Conservation (phyloP, 2,888 invertebrate species). For the Cheilosia variabilis region DNA sequence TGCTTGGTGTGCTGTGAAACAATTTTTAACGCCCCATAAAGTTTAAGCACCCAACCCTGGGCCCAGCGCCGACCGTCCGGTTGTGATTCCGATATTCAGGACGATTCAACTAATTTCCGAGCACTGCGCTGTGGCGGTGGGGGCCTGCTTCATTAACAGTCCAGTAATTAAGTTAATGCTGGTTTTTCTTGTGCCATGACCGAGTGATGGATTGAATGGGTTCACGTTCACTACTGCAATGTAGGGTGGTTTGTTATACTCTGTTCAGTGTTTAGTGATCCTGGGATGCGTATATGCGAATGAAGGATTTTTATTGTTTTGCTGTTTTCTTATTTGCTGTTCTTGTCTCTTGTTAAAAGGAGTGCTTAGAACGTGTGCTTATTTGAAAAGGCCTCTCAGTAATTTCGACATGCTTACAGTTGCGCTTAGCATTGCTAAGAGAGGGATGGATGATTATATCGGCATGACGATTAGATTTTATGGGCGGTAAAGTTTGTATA, state of each 20-base stretch:
- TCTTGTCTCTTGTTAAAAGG: conserved; percentile 30
- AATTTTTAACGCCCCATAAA: conserved; percentile 75
- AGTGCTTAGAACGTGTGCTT: conserved; percentile 29
- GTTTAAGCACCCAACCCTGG: conserved; percentile 56
- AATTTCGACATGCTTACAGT: conserved; percentile 46
- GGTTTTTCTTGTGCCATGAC: conserved; percentile 63
- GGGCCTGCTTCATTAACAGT: conserved; percentile 72
- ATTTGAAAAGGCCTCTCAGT: conserved; percentile 23
- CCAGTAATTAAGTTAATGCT: conserved; percentile 75
- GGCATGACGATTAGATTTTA: conserved; percentile 59
- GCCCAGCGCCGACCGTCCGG: conserved; percentile 9
- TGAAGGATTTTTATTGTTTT: conserved; percentile 52
- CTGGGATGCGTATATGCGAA: conserved; percentile 24
- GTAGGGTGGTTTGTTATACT: background rate
- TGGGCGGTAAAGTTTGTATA: conserved; percentile 64
- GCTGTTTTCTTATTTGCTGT: conserved; percentile 25
- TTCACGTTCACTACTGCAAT: conserved; percentile 20
- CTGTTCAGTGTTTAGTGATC: background rate
- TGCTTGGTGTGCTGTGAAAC: conserved; percentile 73
- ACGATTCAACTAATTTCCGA: conserved; percentile 63
- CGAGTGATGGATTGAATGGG: conserved; percentile 62
- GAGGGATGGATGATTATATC: conserved; percentile 72
- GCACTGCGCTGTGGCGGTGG: conserved; percentile 26
- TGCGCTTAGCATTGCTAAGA: conserved; percentile 48
- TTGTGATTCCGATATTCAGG: conserved; percentile 66